phyloP scores from a whole-genome alignment of 2,888 invertebrate species.

The Eretmocerus hayati region DNA sequence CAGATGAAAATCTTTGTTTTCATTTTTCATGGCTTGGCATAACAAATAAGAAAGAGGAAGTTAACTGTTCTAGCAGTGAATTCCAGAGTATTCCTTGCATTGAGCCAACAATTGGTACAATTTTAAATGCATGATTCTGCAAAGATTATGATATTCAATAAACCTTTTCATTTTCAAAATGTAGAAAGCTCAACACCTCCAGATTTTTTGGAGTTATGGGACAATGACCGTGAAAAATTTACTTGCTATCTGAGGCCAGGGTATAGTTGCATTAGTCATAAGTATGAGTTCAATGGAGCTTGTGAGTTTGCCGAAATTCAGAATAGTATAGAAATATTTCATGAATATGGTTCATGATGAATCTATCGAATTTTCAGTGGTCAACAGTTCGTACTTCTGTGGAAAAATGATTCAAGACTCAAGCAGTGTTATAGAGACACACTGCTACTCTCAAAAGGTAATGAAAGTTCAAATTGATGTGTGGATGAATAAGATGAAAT shows the following conservation, averaged over 20 bases:
- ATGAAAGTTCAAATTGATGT: too few relatives aligned
- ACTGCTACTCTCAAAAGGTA: constrained; percentile 36
- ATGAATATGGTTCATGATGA: neutral
- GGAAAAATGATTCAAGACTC: constrained; percentile 38
- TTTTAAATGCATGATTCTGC: neutral
- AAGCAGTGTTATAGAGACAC: constrained; percentile 27
- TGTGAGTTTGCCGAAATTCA: constrained; percentile 27
- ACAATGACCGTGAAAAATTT: constrained; percentile 17
- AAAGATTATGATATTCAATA: neutral
- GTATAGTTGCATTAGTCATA: constrained; percentile 32
- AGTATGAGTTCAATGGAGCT: constrained; percentile 29
- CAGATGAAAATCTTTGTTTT: constrained; percentile 31
- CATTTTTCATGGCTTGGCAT: constrained; percentile 35
- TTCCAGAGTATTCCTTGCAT: constrained; percentile 8
- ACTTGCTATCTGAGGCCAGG: constrained; percentile 27
- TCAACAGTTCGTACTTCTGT: constrained; percentile 35
- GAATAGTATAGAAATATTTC: neutral
- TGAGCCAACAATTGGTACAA: constrained; percentile 1
- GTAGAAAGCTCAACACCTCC: constrained; percentile 21
- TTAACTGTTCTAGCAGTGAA: constrained; percentile 5
- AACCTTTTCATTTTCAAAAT: neutral
- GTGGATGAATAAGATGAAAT: too few relatives aligned
- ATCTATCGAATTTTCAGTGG: constrained; percentile 24
- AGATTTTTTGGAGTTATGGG: constrained; percentile 29
- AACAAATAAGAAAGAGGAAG: constrained; percentile 11